These are phyloP conservation scores for Petromus typicus DNA, from an alignment of 2,113 vertebrate species.

Conservation along the genomic window DNA sequence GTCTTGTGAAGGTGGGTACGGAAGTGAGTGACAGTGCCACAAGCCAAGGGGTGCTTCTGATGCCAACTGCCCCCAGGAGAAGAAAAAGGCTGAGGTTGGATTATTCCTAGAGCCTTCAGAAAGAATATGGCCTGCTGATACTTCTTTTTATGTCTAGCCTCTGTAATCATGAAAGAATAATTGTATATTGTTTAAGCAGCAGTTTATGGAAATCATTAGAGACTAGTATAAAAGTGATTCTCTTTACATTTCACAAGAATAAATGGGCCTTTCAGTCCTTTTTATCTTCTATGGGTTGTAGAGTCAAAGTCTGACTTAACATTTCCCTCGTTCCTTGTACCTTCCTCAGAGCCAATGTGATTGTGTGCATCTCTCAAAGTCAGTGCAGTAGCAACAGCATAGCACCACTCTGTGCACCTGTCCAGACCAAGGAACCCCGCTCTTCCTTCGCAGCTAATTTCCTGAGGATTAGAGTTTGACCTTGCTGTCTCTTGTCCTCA, in stretches of 20 bases:
- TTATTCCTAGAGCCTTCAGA: not conserved
- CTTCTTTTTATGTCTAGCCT: not conserved
- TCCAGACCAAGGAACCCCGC: not conserved
- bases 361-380: not conserved
- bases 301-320: not conserved
- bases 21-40: accelerated
- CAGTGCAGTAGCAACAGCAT: not conserved
- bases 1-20: not conserved
- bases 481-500: not conserved
- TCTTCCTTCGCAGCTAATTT: not conserved
- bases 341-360: not conserved
- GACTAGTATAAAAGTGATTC: not conserved
- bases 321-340: not conserved
- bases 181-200: not conserved
- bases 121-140: accelerated
- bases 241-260: not conserved
- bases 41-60: not conserved
- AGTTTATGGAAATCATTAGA: not conserved
- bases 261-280: not conserved
- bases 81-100: not conserved
- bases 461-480: not conserved
- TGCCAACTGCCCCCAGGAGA: not conserved
- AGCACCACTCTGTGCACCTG: no score
- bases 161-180: not conserved
- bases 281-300: not conserved